These are phyloP conservation scores for Drymonia ruficornis DNA, from an alignment of 2,888 invertebrate genomes.

Conservation along the genomic window DNA sequence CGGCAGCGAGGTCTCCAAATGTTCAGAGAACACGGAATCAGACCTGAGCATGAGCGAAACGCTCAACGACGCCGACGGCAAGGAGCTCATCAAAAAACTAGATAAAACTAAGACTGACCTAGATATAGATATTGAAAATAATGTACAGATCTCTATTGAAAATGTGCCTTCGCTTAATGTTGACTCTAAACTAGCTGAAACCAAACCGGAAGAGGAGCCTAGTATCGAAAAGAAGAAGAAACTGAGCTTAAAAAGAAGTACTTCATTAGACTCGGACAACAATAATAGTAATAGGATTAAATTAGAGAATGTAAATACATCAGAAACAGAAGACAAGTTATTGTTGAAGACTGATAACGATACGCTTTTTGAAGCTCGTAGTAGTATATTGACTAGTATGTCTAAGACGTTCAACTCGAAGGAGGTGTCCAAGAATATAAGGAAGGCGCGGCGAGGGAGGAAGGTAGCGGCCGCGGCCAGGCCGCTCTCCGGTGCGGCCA, in stretches of 20 bases:
- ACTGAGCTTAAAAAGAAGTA: conserved; percentile 82
- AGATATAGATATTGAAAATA: conserved; percentile 84
- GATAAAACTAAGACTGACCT: conserved; percentile 84
- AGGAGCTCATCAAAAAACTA: conserved; percentile 81
- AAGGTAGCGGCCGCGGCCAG: conserved; percentile 65
- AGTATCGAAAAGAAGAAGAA: conserved; percentile 71
- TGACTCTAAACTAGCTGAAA: conserved; percentile 74
- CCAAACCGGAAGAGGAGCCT: conserved; percentile 65
- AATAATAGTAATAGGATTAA: conserved; percentile 82
- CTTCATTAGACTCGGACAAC: conserved; percentile 83
- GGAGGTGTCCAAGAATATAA: conserved; percentile 77
- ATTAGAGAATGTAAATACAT: conserved; percentile 76
- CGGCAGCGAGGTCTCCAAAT: conserved; percentile 86
- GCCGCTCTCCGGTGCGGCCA: conserved; percentile 29
- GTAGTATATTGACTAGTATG: conserved; percentile 82
- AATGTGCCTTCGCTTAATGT: conserved; percentile 81
- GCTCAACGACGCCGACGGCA: conserved; percentile 70
- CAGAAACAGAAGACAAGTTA: conserved; percentile 85
- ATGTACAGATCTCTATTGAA: conserved; percentile 81
- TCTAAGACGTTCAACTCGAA: conserved; percentile 82
- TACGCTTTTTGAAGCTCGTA: conserved; percentile 80
- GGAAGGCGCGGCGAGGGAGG: conserved; percentile 75
- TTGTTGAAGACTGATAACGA: conserved; percentile 86
- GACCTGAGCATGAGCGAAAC: conserved; percentile 86
- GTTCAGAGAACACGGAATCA: conserved; percentile 86